A percentile compares a stretch with the other conserved stretches of the same genome.
phyloP scores from a whole-genome alignment of 2,888 invertebrate species.

The Stramonita haemastoma region DNA sequence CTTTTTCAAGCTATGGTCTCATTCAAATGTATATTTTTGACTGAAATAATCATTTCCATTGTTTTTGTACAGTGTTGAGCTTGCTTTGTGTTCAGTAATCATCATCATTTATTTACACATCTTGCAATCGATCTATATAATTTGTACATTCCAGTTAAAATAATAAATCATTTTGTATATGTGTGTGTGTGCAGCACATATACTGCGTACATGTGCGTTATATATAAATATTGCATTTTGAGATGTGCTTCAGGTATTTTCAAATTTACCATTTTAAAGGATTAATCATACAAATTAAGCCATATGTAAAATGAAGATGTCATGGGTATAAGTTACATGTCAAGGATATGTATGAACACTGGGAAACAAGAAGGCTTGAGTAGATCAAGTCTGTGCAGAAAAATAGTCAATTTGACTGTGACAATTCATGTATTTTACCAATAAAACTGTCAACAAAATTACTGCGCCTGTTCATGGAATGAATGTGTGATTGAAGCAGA shows the following conservation, averaged over 20 bases:
- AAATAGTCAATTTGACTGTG: background rate
- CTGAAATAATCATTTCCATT: slow-evolving; percentile 4
- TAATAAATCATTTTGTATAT: background rate
- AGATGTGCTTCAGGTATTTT: background rate
- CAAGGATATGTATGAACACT: too few species aligned
- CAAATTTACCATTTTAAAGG: background rate
- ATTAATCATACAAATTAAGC: background rate
- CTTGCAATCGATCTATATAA: background rate
- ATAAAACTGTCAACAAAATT: background rate
- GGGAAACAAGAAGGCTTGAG: too few species aligned
- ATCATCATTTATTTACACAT: slow-evolving; percentile 20
- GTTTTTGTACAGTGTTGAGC: slow-evolving; percentile 18
- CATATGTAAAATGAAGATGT: too few species aligned
- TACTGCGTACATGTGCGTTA: slow-evolving; percentile 13
- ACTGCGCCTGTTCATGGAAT: background rate
- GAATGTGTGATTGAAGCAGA: background rate
- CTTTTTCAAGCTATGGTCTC: background rate
- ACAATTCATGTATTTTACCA: slow-evolving; percentile 1
- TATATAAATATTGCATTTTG: background rate
- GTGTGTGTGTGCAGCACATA: background rate
- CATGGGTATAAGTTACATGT: too few species aligned
- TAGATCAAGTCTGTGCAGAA: too few species aligned
- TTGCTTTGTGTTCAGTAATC: background rate
- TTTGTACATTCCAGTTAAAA: slow-evolving; percentile 6
- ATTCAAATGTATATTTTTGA: background rate